Conservation (phyloP, 2,113 vertebrate species). For the Aviceda subcristata region DNA sequence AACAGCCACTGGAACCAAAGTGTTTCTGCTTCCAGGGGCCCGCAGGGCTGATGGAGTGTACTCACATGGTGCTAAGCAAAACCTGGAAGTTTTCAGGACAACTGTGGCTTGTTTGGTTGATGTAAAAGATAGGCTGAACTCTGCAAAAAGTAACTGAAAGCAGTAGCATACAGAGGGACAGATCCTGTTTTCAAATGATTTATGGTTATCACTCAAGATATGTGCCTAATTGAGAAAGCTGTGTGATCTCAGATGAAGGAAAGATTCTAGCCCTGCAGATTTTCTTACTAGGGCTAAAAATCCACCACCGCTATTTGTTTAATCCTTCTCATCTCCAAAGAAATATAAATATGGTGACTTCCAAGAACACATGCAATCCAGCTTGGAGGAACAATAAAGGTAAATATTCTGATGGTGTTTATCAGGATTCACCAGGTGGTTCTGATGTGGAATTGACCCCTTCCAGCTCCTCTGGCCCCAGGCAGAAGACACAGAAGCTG, state of each 20-base stretch:
- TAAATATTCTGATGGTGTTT: neutral
- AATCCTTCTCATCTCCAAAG: neutral
- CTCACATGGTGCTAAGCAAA: neutral
- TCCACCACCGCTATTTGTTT: neutral
- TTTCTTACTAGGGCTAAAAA: neutral
- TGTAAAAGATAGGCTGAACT: neutral
- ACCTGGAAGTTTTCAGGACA: neutral
- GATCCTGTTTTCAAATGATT: neutral
- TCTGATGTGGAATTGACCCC: constrained; percentile 21
- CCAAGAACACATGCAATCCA: neutral
- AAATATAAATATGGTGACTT: neutral
- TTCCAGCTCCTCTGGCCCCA: neutral
- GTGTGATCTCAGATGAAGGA: neutral
- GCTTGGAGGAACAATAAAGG: neutral
- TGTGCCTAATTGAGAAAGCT: neutral
- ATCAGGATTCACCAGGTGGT: neutral
- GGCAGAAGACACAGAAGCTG: neutral
- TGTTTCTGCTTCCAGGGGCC: neutral
- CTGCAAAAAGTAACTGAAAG: neutral
- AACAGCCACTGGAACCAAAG: neutral
- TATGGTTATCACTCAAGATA: neutral
- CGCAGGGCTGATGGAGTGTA: neutral
- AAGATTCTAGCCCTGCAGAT: neutral
- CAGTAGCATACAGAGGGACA: rapidly evolving
- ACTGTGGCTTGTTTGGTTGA: neutral